Base-by-base conservation (phyloP, 2,888 invertebrate species). In the Dusona sp. region DNA sequence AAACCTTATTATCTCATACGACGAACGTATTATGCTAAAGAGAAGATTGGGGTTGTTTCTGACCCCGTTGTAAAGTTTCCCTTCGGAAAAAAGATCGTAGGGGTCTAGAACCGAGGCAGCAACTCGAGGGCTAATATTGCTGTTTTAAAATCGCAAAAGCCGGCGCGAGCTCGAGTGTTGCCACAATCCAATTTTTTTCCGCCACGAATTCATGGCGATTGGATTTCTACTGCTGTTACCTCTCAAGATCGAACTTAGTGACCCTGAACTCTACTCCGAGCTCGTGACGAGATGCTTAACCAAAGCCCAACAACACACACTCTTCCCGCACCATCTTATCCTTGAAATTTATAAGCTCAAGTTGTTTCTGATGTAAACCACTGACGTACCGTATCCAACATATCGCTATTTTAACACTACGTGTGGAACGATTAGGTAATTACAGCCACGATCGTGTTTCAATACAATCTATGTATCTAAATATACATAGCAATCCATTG, bases 401-500 rank as follows among this genome's bases (percentile, higher is more conserved):
- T 61, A 16, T 61, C 29, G 29, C 29, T 29, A 61, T 61, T 61
- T 61, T 29, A 61, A 61, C 61, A 29, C 29, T 16, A 61, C 61
- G 29, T 29, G 61, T 25, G 13, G 29, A 61, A 61, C 61, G 61
- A 29, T 61, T 61, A 13, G 61, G 61, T 29, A 61, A 61, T 61
- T 61, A 61, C 61, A 61, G 16, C 29, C 29, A 61, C 61, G 61
- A 61, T 61, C 61, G 61, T 61, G 61, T 61, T 61, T 29, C 61
- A 29, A 61, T 61, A 29, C 16, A 13, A 61, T 13, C 13, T 42
- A 42, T 42, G 25, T 57, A 57, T 25, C 22, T 54, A 0, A 0
- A 22, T 54, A 25, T 57, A 57, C 3, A 29, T 29, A n/a, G n/a
- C n/a, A n/a, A n/a, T n/a, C n/a, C n/a, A n/a, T n/a, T n/a, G 13